phyloP scores from a whole-genome alignment of 1,140 invertebrate species.

The Drosophila truncata region DNA sequence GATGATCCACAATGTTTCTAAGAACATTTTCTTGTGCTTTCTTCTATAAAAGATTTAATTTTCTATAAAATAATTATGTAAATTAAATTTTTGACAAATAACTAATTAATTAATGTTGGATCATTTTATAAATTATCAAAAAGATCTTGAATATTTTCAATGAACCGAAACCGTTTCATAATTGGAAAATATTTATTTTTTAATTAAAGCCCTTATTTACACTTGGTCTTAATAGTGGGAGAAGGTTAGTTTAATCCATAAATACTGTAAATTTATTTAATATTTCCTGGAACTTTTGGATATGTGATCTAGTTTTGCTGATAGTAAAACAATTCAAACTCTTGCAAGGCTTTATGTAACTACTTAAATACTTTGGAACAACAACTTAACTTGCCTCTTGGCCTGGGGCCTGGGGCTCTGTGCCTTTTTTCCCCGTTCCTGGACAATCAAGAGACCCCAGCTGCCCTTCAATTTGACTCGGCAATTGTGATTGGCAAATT shows the following conservation, averaged over 20 bases:
- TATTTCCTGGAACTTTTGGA: neutral
- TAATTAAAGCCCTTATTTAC: neutral
- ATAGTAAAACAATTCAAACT: neutral
- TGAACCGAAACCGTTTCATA: too few relatives aligned
- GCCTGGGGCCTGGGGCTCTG: neutral
- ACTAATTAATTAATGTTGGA: too few relatives aligned
- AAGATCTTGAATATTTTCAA: too few relatives aligned
- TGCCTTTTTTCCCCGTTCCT: neutral
- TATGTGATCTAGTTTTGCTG: neutral
- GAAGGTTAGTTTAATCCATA: neutral
- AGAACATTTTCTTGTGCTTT: neutral
- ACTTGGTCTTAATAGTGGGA: neutral
- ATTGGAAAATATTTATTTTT: too few relatives aligned
- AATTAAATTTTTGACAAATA: too few relatives aligned
- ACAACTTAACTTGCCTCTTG: neutral
- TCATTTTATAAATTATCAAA: too few relatives aligned
- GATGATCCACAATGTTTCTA: neutral
- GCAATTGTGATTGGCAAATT: constrained; percentile 39
- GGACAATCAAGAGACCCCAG: neutral
- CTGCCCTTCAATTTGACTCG: constrained; percentile 7
- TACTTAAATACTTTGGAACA: neutral
- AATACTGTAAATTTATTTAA: too few relatives aligned
- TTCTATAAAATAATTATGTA: neutral
- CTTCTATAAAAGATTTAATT: neutral
- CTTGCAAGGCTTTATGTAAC: neutral